Evolutionary conservation across 2,113 vertebrate genomes (phyloP).

Genomic region (Myrmecophaga tridactyla): DNA sequence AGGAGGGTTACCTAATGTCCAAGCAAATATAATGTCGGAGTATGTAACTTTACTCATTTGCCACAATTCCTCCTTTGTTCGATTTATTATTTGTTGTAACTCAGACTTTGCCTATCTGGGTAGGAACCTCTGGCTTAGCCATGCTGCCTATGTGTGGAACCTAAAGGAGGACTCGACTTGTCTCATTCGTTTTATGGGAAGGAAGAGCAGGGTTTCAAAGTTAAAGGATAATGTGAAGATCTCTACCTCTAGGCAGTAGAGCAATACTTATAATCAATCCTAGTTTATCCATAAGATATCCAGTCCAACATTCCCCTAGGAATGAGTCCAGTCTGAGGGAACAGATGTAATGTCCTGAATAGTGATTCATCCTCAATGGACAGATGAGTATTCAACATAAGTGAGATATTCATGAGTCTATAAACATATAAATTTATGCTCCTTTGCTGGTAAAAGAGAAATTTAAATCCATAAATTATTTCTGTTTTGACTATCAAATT

Average conservation of each 20-base stretch:
- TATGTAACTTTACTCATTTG: background rate
- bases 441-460: background rate
- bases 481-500: background rate
- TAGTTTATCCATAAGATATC: background rate
- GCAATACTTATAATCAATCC: background rate
- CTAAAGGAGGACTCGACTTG: background rate
- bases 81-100: background rate
- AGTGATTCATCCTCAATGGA: background rate
- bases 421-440: background rate
- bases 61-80: background rate
- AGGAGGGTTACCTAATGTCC: no score
- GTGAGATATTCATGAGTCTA: background rate
- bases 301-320: background rate
- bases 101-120: background rate
- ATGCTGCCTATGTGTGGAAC: background rate
- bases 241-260: background rate
- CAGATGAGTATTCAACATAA: background rate
- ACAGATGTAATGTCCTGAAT: background rate
- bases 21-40: no score
- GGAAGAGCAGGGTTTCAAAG: background rate
- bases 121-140: background rate
- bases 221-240: background rate
- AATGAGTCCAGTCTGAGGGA: background rate
- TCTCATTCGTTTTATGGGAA: background rate
- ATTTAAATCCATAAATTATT: background rate